Evolutionary conservation across 2,888 invertebrate genomes (phyloP).

Genomic region (Raillietiella orientalis): DNA sequence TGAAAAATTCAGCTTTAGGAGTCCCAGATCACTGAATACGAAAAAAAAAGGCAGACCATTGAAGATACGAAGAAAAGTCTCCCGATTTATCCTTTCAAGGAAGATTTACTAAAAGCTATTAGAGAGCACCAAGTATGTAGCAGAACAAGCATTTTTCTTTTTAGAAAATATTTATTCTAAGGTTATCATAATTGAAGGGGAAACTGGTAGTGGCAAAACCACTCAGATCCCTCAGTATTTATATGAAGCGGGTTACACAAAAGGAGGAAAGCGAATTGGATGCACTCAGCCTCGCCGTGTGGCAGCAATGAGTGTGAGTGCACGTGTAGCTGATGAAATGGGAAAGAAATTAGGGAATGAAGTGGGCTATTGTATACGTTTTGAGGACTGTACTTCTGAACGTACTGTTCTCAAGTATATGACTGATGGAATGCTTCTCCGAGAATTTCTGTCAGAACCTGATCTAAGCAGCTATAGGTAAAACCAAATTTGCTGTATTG

Average conservation of each 20-base stretch:
- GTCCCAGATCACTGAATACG: conserved; percentile 10
- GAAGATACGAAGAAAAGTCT: conserved; percentile 70
- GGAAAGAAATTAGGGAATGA: conserved; percentile 52
- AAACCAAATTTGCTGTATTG: conserved; percentile 3
- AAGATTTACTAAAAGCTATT: conserved; percentile 69
- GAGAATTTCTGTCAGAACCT: conserved; percentile 91
- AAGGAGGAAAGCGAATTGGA: conserved; percentile 55
- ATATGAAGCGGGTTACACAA: conserved; percentile 16
- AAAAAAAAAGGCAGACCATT: conserved; percentile 24
- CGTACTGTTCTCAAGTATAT: conserved; percentile 89
- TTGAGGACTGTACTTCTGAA: conserved; percentile 97
- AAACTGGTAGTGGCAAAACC: conserved; percentile 22
- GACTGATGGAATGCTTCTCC: conserved; percentile 91
- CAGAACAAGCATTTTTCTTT: neutral
- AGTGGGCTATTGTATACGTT: conserved; percentile 48
- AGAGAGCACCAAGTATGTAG: conserved; percentile 31
- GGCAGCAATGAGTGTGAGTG: conserved; percentile 98
- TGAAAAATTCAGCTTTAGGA: conserved; percentile 1
- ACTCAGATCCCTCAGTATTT: conserved; percentile 23
- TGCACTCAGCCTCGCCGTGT: conserved; percentile 93
- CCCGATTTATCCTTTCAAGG: conserved; percentile 71
- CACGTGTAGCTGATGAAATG: conserved; percentile 94
- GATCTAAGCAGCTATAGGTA: conserved; percentile 61
- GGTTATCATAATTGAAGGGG: conserved; percentile 82
- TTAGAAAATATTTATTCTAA: conserved; percentile 12